Percentiles rank a stretch among this genome's conserved stretches.
These are phyloP conservation scores for Chelonoidis abingdonii DNA, from an alignment of 2,113 vertebrate species.

Conservation along the genomic window DNA sequence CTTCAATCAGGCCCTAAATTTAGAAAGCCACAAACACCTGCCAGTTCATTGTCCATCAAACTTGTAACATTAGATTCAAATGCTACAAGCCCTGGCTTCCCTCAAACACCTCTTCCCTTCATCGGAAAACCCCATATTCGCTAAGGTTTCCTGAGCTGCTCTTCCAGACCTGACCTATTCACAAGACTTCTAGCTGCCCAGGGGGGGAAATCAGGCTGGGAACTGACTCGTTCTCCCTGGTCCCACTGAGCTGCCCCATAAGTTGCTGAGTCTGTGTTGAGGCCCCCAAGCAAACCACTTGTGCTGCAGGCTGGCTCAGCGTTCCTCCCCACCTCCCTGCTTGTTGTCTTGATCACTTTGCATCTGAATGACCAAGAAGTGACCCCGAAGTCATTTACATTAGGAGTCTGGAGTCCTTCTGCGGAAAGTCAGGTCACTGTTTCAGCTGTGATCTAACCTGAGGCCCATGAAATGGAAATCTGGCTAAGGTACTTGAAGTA, in stretches of 20 bases:
- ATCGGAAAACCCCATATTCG: neutral
- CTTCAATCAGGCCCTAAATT: neutral
- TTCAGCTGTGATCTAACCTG: neutral
- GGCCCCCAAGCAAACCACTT: neutral
- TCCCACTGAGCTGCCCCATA: neutral
- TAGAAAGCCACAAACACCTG: neutral
- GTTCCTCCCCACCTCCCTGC: neutral
- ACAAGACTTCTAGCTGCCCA: neutral
- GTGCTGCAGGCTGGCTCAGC: neutral
- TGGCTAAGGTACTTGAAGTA: neutral
- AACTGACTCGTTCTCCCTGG: neutral
- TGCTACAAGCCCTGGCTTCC: accelerated
- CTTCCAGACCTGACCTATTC: neutral
- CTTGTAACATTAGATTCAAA: neutral
- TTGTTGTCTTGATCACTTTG: neutral
- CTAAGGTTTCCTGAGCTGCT: neutral
- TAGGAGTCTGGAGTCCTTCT: neutral
- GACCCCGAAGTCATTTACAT: neutral
- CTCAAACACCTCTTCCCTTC: neutral
- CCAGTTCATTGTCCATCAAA: accelerated
- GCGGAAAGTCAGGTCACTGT: neutral
- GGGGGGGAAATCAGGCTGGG: neutral
- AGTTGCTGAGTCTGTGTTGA: neutral
- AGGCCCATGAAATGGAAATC: neutral
- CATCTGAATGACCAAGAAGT: neutral